Evolutionary conservation across 2,888 invertebrate species (phyloP).

Genomic region (Ariolimax columbianus): DNA sequence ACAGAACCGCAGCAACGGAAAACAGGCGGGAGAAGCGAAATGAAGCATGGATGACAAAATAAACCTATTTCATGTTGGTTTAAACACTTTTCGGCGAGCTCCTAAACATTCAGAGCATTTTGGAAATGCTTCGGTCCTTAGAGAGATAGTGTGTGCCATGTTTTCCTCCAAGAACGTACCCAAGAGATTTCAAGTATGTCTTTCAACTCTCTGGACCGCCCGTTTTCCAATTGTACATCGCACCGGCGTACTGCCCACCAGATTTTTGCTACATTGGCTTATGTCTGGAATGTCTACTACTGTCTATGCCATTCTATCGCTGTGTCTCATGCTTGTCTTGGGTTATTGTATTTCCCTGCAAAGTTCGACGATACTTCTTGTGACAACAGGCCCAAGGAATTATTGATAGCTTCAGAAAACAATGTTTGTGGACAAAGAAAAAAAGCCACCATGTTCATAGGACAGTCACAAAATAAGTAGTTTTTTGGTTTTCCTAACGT

Average conservation of each 20-base stretch:
- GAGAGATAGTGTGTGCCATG: background rate
- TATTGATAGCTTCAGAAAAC: no score
- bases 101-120: background rate
- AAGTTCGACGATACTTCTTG: no score
- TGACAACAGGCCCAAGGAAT: no score
- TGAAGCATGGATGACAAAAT: conserved; percentile 1
- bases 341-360: no score
- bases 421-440: no score
- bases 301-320: no score
- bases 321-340: no score
- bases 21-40: background rate
- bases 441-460: no score
- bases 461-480: no score
- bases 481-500: no score
- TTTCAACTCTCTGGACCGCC: background rate
- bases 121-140: background rate
- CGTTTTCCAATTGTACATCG: background rate
- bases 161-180: background rate
- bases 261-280: background rate
- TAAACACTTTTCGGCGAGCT: background rate
- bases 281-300: background rate
- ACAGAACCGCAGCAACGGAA: background rate
- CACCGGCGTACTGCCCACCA: background rate
- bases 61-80: conserved; percentile 1
- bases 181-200: background rate